These are phyloP conservation scores for Struthio camelus DNA, from an alignment of 2,113 vertebrate species.

Conservation along the genomic window DNA sequence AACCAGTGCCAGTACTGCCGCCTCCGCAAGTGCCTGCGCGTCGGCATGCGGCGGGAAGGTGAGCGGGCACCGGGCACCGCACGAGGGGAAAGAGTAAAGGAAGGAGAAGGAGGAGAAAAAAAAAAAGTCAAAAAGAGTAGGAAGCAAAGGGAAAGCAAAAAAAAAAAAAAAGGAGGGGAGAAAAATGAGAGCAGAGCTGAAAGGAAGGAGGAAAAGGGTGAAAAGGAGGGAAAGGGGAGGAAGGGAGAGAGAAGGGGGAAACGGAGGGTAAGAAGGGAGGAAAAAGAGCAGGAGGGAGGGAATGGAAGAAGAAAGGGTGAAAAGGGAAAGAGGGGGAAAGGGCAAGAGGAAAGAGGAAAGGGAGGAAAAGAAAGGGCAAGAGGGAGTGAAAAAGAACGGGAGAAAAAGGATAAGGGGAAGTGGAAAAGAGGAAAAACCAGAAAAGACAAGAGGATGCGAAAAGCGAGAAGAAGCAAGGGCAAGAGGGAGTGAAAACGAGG, in stretches of 20 bases:
- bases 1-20: slow-evolving; percentile 99
- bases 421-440: too few species aligned
- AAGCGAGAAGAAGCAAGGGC: background rate
- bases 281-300: background rate
- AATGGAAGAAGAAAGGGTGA: slow-evolving; percentile 46
- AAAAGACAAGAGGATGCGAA: background rate
- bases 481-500: background rate
- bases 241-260: too few species aligned
- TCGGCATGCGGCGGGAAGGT: slow-evolving; percentile 89
- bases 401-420: too few species aligned
- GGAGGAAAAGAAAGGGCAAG: background rate
- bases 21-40: slow-evolving; percentile 88
- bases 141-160: background rate
- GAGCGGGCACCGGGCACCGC: too few species aligned
- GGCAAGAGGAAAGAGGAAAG: background rate
- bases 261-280: background rate
- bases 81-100: background rate
- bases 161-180: too few species aligned
- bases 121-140: background rate
- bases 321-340: slow-evolving; percentile 77
- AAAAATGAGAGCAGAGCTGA: background rate
- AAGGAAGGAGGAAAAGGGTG: background rate
- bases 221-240: background rate
- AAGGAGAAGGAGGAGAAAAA: too few species aligned
- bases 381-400: background rate